Evolutionary conservation across 2,797 vertebrate species (phyloP), one percentile per base, ranked within the genome.

Genomic region (Astyanax mexicanus): DNA sequence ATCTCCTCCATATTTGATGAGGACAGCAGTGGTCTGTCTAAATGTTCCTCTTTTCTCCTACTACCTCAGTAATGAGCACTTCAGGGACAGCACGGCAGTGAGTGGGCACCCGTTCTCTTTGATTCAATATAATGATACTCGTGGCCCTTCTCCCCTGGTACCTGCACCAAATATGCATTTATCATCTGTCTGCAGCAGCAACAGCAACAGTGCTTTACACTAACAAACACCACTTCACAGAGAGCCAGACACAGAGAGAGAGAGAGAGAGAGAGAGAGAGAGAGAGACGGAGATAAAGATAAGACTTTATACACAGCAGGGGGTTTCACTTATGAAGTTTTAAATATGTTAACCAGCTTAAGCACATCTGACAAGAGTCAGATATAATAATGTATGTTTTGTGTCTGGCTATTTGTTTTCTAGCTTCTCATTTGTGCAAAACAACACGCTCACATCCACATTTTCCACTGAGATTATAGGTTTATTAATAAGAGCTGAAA

Each of bases 61-160:
- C 69, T 67, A 67, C 45, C 70, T 67, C 57, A 29, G 69, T 81
- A 73, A 77, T 81, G 79, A 77, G 65, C 55, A 77, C 74, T 73
- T 74, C 49, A 74, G 70, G 74, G 74, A 73, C 47, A 69, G 73
- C 37, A 40, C 32, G 45, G 72, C 66, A 27, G 67, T 58, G 61
- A 67, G 80, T 38, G 69, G 62, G 64, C 64, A 79, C 69, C 54
- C 42, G 61, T 71, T 82, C 73, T 67, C 64, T 73, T 69, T 79
- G 64, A 79, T 82, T 70, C 72, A 65, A 74, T 70, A 44, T 68
- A 77, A 82, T 74, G 80, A 73, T 76, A 64, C 68, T 38, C 21
- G 8, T 38, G 29, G 47, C 35, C 35, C n/a, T 23, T 35, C 13
- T 71, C 70, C 52, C 74, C 32, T 29, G 65, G 72, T 67, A 77